Evolutionary conservation across 1,140 invertebrate species (phyloP), one percentile per base, ranked within the genome.

Genomic region (Drosophila busckii): DNA sequence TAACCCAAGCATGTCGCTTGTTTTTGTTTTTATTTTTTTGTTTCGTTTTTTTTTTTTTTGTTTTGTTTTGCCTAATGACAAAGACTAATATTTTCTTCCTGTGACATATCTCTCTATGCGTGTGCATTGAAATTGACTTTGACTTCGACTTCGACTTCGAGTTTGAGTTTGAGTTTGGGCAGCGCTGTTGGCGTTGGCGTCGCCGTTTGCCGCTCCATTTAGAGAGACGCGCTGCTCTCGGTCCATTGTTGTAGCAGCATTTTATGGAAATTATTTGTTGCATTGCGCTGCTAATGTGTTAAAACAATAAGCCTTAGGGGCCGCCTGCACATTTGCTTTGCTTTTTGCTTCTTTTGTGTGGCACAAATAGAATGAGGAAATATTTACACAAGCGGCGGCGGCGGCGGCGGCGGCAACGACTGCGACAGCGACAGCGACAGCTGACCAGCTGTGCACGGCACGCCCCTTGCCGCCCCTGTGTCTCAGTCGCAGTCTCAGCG

Each of bases 71-170:
- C 75, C 75, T 86, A 86, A 86, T 86, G 70, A 86, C 84, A 86
- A 86, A 86, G 66, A 82, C 84, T 73, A 86, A 86, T 86, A 86
- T 86, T 86, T 84, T 86, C 84, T 86, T 86, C 84, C 84, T 86
- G 84, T 86, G 84, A 86, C 84, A 83, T 85, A 82, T 82, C 75
- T 82, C 66, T 56, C 32, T 53, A 46, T 50, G 58, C 63, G 65
- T 58, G 44, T 71, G 59, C 68, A 82, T 82, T 73, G 50, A 75
- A 71, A 82, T 82, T 73, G 73, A 59, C 63, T 62, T 63, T 60
- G 52, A 35, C 52, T 61, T 26, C 34, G 13, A 31, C 55, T 41
- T 61, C 64, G 49, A 38, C 26, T 28, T 8, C 40, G 13, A 8
- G 40, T 13, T 28, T 10, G 23, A 4, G 4, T 22, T 44, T 16